A percentile compares a stretch with the other conserved stretches of the same genome.
phyloP scores from a whole-genome alignment of 64 coral and sea anemone genomes.

The Cladopsammia gracilis region DNA sequence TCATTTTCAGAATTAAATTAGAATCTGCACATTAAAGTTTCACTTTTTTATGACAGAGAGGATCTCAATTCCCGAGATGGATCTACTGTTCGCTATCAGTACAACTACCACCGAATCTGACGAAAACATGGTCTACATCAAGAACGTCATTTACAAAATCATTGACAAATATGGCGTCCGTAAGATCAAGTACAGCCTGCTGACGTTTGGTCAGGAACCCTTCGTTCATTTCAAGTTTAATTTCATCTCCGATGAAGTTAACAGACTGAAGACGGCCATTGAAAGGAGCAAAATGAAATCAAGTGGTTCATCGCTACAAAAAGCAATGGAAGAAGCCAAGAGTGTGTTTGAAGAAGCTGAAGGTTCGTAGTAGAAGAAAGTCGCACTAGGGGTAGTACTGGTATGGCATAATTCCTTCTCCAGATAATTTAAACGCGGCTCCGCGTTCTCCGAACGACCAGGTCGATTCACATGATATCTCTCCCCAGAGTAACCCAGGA shows the following conservation, averaged over 20 bases:
- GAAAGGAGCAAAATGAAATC: neutral
- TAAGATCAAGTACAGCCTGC: slow-evolving; percentile 71
- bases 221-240: slow-evolving; percentile 44
- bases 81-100: slow-evolving; percentile 80
- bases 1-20: too few relatives aligned
- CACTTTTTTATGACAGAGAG: slow-evolving; percentile 27
- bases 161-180: slow-evolving; percentile 73
- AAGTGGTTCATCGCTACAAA: slow-evolving; percentile 43
- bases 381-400: too few relatives aligned
- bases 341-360: slow-evolving; percentile 58
- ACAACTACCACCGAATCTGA: slow-evolving; percentile 45
- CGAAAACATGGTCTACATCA: slow-evolving; percentile 74
- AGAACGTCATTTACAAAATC: slow-evolving; percentile 78
- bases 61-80: slow-evolving; percentile 65
- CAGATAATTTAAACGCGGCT: too few relatives aligned
- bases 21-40: too few relatives aligned
- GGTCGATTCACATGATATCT: too few relatives aligned
- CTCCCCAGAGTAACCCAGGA: too few relatives aligned
- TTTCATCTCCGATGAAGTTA: slow-evolving; percentile 14
- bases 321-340: slow-evolving; percentile 63
- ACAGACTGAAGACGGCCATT: neutral
- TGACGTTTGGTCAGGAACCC: slow-evolving; percentile 66
- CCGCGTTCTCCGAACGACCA: too few relatives aligned
- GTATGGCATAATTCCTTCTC: too few relatives aligned
- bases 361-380: neutral